Base-by-base conservation (phyloP, 2,888 invertebrate genomes). In the Yponomeuta malinellus region DNA sequence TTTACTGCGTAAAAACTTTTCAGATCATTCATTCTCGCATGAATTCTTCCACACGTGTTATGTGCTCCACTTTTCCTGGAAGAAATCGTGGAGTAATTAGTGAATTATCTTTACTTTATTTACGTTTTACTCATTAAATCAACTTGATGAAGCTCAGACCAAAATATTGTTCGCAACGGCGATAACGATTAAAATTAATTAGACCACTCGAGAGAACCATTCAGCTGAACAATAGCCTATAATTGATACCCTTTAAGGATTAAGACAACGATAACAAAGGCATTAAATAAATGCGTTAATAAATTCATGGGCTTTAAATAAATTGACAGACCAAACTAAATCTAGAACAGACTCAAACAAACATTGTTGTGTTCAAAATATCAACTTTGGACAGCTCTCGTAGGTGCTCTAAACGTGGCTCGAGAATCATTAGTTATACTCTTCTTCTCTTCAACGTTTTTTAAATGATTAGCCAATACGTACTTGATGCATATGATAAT, bases 1-100 rank as follows among this genome's bases (percentile, higher is more conserved):
- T 84, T 87, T 84, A 87, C 84, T 87, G 84, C 87, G 84, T 79
- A 78, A 79, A 82, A 90, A 90, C 83, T 90, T 90, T 89, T 86
- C 81, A 85, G 88, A 91, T 90, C 89, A 88, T 83, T 90, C 90
- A 90, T 88, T 88, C 83, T 82, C 87, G 84, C 85, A 78, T 79
- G 83, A 82, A 83, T 43, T 70, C 68, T 48, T 52, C 9, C 48
- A 31, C 37, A 8, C n/a, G 0, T 23, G 23, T 67, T 3, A 3
- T 31, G 15, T 67, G 33, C 33, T 29, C 33, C 33, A 31, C 29
- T 65, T 65, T 65, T 65, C 33, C 65, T 65, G 6, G 63, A 1
- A 0, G 0, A 4, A 37, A 43, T 43, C 43, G 43, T 15, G 52
- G 15, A 3, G 52, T 59, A 15, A 15, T 59, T 59, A 59, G 52